Percentiles rank a stretch among this genome's conserved stretches.
Evolutionary conservation across 2,113 vertebrate genomes (phyloP).

Genomic region (Callocephalon fimbriatum): DNA sequence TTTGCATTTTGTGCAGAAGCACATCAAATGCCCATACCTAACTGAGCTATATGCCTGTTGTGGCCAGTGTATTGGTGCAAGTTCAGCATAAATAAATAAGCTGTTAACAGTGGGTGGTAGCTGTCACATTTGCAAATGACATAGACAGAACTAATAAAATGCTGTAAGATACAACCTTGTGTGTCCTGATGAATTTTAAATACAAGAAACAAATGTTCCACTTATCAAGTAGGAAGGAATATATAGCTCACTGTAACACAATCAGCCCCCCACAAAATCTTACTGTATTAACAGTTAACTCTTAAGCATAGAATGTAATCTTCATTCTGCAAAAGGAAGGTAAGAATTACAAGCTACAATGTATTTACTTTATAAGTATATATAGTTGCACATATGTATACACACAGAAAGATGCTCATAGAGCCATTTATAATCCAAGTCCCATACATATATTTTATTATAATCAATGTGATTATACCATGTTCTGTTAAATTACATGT

Average conservation of each 20-base stretch:
- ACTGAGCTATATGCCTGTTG: neutral
- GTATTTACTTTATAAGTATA: neutral
- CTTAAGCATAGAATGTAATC: neutral
- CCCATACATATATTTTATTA: neutral
- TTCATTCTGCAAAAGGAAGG: neutral
- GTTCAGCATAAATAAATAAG: neutral
- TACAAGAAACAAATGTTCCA: neutral
- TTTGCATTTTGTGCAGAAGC: neutral
- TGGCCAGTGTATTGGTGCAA: accelerated
- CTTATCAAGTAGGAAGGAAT: neutral
- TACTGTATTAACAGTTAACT: neutral
- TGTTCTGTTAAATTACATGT: neutral
- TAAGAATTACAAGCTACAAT: neutral
- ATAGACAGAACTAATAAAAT: neutral
- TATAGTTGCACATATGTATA: neutral
- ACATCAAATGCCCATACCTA: neutral
- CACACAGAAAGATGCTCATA: neutral
- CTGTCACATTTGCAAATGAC: neutral
- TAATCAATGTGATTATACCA: neutral
- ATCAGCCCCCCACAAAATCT: neutral
- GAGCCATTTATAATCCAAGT: neutral
- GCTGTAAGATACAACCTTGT: neutral
- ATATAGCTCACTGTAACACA: neutral
- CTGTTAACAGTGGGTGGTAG: neutral
- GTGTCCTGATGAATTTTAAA: neutral